A percentile compares a stretch with the other conserved stretches of the same genome.
Evolutionary conservation across 2,888 invertebrate species (phyloP).

Genomic region (Trilocha varians): DNA sequence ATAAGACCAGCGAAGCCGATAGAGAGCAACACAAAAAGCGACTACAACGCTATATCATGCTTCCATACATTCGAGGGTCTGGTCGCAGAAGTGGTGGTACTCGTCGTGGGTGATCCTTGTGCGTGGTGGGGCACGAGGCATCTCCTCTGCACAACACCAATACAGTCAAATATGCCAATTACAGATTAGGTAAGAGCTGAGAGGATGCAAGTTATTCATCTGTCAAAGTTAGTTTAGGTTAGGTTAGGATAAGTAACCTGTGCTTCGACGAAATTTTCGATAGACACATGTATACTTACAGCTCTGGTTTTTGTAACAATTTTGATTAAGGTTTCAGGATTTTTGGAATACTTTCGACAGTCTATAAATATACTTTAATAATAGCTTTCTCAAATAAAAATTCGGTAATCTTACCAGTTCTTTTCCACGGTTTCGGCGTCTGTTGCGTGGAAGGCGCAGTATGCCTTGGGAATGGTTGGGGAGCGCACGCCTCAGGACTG

Average conservation of each 20-base stretch:
- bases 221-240: too few relatives aligned
- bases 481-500: constrained; percentile 53
- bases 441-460: constrained; percentile 40
- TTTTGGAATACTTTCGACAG: too few relatives aligned
- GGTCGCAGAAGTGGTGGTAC: constrained; percentile 85
- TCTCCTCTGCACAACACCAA: constrained; percentile 30
- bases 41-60: constrained; percentile 32
- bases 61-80: constrained; percentile 83
- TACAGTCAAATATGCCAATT: not conserved
- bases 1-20: constrained; percentile 9
- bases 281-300: too few relatives aligned
- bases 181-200: too few relatives aligned
- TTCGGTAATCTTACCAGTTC: constrained; percentile 63
- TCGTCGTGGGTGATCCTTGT: constrained; percentile 80
- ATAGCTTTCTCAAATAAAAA: too few relatives aligned
- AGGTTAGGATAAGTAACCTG: too few relatives aligned
- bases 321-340: too few relatives aligned
- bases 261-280: too few relatives aligned
- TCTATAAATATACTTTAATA: too few relatives aligned
- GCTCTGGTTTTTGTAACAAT: too few relatives aligned
- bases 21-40: constrained; percentile 37
- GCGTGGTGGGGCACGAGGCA: constrained; percentile 64
- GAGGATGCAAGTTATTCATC: too few relatives aligned
- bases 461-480: constrained; percentile 64
- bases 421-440: constrained; percentile 66